These are phyloP conservation scores for Paralinhomoeus sp. DNA, from an alignment of 2,888 invertebrate species.

Conservation along the genomic window DNA sequence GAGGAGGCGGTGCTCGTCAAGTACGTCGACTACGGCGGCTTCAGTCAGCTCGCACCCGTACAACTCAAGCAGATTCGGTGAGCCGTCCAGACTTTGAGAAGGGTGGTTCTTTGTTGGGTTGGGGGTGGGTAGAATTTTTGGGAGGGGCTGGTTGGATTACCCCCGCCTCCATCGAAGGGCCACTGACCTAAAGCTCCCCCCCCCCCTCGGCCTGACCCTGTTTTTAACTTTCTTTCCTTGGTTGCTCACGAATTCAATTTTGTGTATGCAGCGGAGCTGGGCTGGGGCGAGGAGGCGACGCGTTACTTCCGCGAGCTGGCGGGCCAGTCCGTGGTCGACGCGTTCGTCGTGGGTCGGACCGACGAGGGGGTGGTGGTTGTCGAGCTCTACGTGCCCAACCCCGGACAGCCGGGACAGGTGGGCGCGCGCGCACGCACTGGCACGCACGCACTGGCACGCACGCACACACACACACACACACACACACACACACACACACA, in stretches of 20 bases:
- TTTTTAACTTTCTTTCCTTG: neutral
- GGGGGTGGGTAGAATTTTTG: conserved; percentile 31
- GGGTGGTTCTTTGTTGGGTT: too few species aligned
- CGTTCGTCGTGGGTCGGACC: neutral
- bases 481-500: too few species aligned
- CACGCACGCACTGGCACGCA: too few species aligned
- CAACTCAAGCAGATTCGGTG: conserved; percentile 59
- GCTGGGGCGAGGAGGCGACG: conserved; percentile 3
- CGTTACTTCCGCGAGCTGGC: neutral
- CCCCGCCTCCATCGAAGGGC: conserved; percentile 92
- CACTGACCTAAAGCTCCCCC: conserved; percentile 67
- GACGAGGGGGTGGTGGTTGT: conserved; percentile 1
- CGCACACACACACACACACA: neutral
- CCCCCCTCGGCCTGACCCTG: neutral
- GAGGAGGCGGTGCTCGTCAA: conserved; percentile 48
- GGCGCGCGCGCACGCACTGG: too few species aligned
- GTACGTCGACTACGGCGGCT: conserved; percentile 86
- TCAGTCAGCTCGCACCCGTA: conserved; percentile 48
- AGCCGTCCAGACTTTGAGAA: too few species aligned
- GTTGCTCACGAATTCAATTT: neutral
- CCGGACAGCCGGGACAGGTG: neutral
- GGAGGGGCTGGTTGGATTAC: conserved; percentile 70
- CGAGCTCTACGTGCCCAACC: neutral
- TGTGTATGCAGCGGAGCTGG: neutral
- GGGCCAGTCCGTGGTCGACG: conserved; percentile 1